Evolutionary conservation across 2,888 invertebrate species (phyloP).

Genomic region (Pristionchus exspectatus): DNA sequence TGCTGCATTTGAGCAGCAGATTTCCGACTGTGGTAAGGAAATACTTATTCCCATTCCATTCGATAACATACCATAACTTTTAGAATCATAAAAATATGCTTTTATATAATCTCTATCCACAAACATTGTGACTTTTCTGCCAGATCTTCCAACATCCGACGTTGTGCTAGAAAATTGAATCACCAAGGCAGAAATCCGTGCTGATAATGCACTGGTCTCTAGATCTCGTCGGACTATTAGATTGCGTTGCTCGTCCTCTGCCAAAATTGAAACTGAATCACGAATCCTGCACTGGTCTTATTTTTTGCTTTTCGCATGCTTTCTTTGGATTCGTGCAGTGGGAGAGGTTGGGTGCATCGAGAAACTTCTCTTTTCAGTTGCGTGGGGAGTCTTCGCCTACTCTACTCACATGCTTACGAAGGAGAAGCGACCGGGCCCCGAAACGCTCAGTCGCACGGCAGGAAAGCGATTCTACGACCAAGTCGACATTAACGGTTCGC

Average conservation of each 20-base stretch:
- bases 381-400: conserved; percentile 68
- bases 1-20: conserved; percentile 64
- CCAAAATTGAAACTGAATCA: background rate
- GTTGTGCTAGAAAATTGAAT: background rate
- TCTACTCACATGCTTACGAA: conserved; percentile 57
- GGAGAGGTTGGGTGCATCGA: background rate
- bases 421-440: conserved; percentile 41
- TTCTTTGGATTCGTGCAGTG: background rate
- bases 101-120: background rate
- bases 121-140: background rate
- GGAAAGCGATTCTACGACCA: conserved; percentile 68
- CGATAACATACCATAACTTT: no score
- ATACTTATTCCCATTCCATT: no score
- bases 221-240: background rate
- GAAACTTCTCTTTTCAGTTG: conserved; percentile 56
- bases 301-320: background rate
- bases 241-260: background rate
- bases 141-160: background rate
- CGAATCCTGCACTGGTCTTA: background rate
- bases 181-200: background rate
- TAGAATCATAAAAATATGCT: background rate
- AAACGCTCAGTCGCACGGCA: conserved; percentile 64
- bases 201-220: conserved; percentile 3
- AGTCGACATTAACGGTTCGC: conserved; percentile 62
- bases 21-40: conserved; percentile 63